Percentiles rank a stretch among this genome's conserved stretches.
These are phyloP conservation scores for Papilio aristodemus DNA, from an alignment of 1,140 invertebrate species.

Conservation along the genomic window DNA sequence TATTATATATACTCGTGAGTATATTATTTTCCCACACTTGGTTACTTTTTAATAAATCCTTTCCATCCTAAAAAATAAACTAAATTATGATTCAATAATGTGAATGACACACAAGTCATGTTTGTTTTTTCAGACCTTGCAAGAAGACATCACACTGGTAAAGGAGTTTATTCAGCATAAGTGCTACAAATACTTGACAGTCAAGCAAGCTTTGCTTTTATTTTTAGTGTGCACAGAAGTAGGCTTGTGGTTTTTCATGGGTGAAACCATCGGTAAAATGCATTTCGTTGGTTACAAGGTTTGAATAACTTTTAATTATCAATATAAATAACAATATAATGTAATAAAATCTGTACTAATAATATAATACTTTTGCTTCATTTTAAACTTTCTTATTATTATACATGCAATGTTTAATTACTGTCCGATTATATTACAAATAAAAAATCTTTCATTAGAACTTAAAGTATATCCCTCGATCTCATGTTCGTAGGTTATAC, in stretches of 20 bases:
- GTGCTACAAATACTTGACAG: conserved; percentile 57
- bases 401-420: no score
- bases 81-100: background rate
- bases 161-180: conserved; percentile 56
- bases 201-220: conserved; percentile 66
- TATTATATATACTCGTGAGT: no score
- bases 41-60: background rate
- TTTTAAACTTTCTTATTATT: no score
- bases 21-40: no score
- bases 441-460: no score
- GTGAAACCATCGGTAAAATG: conserved; percentile 72
- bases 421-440: no score
- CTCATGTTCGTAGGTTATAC: no score
- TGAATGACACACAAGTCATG: conserved; percentile 9
- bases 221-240: conserved; percentile 61
- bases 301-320: conserved; percentile 37
- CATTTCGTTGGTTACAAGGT: conserved; percentile 72
- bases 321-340: no score
- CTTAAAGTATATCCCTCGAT: no score
- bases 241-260: conserved; percentile 68
- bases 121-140: conserved; percentile 50
- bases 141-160: conserved; percentile 47
- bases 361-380: no score
- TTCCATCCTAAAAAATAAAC: background rate
- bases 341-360: no score